Percentiles rank a stretch among this genome's conserved stretches.
These are phyloP conservation scores for Congeria kusceri DNA, from an alignment of 2,888 invertebrate species.

Conservation along the genomic window DNA sequence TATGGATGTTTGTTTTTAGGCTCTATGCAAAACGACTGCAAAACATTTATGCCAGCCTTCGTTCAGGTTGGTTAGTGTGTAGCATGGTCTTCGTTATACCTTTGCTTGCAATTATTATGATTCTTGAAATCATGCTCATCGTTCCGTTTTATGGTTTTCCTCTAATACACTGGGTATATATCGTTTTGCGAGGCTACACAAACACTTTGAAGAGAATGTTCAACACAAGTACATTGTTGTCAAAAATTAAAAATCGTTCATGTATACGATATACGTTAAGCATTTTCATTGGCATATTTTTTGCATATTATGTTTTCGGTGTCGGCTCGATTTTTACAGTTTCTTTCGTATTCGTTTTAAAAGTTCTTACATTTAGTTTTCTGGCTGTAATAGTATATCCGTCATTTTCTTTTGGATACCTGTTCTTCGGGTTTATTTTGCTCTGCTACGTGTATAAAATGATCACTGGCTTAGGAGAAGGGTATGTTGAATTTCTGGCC, in stretches of 20 bases:
- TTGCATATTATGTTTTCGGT: neutral
- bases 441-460: slow-evolving; percentile 20
- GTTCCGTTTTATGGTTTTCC: neutral
- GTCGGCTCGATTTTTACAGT: neutral
- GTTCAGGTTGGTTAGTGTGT: no score
- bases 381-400: slow-evolving; percentile 33
- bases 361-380: slow-evolving; percentile 16
- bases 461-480: slow-evolving; percentile 16
- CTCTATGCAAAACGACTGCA: no score
- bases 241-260: neutral
- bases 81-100: no score
- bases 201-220: neutral
- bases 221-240: neutral
- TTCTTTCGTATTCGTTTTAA: neutral
- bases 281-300: neutral
- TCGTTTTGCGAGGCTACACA: neutral
- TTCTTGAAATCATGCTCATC: neutral
- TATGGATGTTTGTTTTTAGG: neutral
- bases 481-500: slow-evolving; percentile 15
- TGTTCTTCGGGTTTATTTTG: slow-evolving; percentile 23
- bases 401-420: slow-evolving; percentile 27
- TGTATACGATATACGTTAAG: neutral
- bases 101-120: no score
- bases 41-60: no score
- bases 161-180: neutral